These are phyloP conservation scores for Agrotis exclamationis DNA, from an alignment of 2,888 invertebrate species.

Conservation along the genomic window DNA sequence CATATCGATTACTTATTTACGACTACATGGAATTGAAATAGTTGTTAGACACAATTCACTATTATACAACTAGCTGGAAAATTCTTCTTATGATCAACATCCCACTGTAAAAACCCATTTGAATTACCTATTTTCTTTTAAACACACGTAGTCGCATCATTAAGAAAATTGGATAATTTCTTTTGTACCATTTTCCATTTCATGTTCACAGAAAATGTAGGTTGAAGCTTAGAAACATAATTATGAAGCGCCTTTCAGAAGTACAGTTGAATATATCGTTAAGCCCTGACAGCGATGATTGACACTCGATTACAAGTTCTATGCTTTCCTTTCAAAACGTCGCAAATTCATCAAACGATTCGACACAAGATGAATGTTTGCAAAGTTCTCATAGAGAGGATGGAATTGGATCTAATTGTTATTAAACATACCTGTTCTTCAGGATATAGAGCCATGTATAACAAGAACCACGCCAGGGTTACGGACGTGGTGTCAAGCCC, in stretches of 20 bases:
- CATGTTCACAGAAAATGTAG: constrained; percentile 8
- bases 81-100: background rate
- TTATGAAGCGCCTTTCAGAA: constrained; percentile 13
- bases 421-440: constrained; percentile 90
- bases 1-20: background rate
- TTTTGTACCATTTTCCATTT: background rate
- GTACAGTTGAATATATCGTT: constrained; percentile 24
- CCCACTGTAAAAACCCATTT: background rate
- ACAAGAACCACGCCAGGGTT: constrained; percentile 95
- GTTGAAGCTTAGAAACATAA: background rate
- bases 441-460: constrained; percentile 94
- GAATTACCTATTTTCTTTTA: background rate
- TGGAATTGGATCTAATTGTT: too few species aligned
- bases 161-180: background rate
- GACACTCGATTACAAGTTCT: constrained; percentile 37
- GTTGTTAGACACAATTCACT: background rate
- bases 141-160: background rate
- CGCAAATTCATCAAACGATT: constrained; percentile 18
- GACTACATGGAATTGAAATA: background rate
- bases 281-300: constrained; percentile 25
- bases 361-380: constrained; percentile 30
- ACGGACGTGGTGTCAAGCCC: constrained; percentile 96
- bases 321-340: constrained; percentile 1
- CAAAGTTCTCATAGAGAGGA: background rate
- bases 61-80: too few species aligned